Percentiles rank a stretch among this genome's conserved stretches.
Evolutionary conservation across 1,140 invertebrate species (phyloP).

Genomic region (Drosophila subobscura): DNA sequence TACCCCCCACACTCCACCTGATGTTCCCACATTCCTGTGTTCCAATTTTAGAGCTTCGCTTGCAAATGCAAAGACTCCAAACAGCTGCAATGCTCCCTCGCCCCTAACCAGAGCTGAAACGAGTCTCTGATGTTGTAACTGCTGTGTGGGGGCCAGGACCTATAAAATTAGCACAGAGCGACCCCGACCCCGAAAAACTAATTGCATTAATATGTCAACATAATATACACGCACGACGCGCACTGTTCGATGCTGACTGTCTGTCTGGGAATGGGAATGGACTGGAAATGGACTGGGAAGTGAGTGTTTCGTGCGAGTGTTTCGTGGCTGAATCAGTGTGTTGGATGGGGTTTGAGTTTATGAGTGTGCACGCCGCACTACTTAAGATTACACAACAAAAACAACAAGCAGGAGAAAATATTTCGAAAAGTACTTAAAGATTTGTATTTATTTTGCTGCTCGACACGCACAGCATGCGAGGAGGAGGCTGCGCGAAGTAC

Average conservation of each 20-base stretch:
- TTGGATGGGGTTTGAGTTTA: conserved; percentile 43
- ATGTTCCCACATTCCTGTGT: too few species aligned
- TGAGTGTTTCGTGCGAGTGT: conserved; percentile 45
- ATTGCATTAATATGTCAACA: conserved; percentile 82
- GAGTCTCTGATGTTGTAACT: conserved; percentile 42
- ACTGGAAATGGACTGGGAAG: not conserved
- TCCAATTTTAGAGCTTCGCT: too few species aligned
- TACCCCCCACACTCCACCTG: too few species aligned
- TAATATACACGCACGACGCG: conserved; percentile 29
- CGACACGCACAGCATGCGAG: conserved; percentile 64
- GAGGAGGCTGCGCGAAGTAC: too few species aligned
- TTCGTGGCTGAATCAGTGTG: conserved; percentile 53
- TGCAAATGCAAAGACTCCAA: not conserved
- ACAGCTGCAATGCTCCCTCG: conserved; percentile 13
- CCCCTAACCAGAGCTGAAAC: conserved; percentile 9
- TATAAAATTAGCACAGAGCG: conserved; percentile 72
- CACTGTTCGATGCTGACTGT: conserved; percentile 15
- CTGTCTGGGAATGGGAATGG: not conserved
- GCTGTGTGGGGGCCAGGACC: conserved; percentile 23
- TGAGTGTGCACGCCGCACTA: conserved; percentile 73
- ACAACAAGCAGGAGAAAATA: conserved; percentile 10
- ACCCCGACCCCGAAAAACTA: conserved; percentile 48
- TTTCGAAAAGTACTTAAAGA: conserved; percentile 81
- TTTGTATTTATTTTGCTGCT: conserved; percentile 80
- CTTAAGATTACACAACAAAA: conserved; percentile 79